Conservation (phyloP, 2,113 vertebrate species). For the Dermatemys mawii region DNA sequence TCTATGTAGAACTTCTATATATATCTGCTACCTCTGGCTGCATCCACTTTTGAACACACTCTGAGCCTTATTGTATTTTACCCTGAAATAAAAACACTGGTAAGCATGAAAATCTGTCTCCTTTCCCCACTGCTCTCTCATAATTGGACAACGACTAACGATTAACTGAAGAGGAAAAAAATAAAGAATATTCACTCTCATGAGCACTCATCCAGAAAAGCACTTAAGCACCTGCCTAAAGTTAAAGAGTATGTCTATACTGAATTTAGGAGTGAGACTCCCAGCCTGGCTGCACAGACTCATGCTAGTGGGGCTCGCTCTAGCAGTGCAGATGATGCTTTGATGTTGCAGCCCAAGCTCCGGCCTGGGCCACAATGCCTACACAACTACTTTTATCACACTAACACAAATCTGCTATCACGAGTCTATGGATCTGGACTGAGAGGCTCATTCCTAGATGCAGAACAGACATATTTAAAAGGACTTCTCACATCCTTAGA, state of each 20-base stretch:
- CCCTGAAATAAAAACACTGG: not conserved
- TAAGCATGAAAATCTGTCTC: accelerated
- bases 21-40: not conserved
- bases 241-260: not conserved
- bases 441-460: too few relatives aligned
- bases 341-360: not conserved
- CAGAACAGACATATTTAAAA: not conserved
- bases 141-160: not conserved
- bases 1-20: not conserved
- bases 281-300: not conserved
- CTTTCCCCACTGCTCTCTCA: not conserved
- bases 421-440: too few relatives aligned
- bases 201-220: not conserved
- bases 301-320: not conserved
- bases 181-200: not conserved
- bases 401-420: too few relatives aligned
- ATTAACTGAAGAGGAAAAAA: not conserved
- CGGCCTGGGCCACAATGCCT: too few relatives aligned
- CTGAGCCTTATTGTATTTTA: not conserved
- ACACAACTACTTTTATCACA: not conserved
- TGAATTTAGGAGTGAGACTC: not conserved
- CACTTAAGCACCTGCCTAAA: not conserved
- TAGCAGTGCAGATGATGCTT: not conserved
- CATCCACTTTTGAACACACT: not conserved
- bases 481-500: not conserved